These are phyloP conservation scores for Bathynomus jamesi DNA, from an alignment of 1,140 invertebrate genomes.

Conservation along the genomic window DNA sequence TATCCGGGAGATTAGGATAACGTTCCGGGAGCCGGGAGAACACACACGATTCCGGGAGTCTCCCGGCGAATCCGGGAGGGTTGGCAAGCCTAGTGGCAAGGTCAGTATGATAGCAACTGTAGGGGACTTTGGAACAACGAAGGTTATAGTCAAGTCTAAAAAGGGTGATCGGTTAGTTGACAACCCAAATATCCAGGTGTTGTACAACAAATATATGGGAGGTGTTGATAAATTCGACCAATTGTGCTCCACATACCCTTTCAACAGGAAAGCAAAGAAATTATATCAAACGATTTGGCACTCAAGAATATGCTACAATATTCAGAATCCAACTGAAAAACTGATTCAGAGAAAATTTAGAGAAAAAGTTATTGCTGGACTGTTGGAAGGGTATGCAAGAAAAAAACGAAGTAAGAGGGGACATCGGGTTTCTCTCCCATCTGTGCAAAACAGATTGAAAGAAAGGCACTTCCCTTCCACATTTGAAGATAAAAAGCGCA, in stretches of 20 bases:
- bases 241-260: slow-evolving; percentile 8
- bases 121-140: not conserved
- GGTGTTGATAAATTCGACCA: slow-evolving; percentile 12
- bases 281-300: not conserved
- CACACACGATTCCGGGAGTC: no score
- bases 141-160: not conserved
- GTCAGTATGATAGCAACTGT: slow-evolving; percentile 2
- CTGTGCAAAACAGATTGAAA: not conserved
- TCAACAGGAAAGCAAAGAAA: slow-evolving; percentile 3
- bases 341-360: not conserved
- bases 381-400: slow-evolving; percentile 3
- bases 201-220: slow-evolving; percentile 7
- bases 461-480: not conserved
- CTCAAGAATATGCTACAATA: slow-evolving; percentile 3
- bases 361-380: not conserved
- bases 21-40: no score
- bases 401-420: not conserved
- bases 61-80: no score
- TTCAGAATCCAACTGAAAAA: not conserved
- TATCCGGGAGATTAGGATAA: no score
- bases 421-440: not conserved
- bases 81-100: not conserved
- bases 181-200: slow-evolving; percentile 2
- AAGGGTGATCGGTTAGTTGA: not conserved
- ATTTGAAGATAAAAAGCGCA: not conserved